Conservation (phyloP, 2,888 invertebrate species). For the Cheilosia vulpina region DNA sequence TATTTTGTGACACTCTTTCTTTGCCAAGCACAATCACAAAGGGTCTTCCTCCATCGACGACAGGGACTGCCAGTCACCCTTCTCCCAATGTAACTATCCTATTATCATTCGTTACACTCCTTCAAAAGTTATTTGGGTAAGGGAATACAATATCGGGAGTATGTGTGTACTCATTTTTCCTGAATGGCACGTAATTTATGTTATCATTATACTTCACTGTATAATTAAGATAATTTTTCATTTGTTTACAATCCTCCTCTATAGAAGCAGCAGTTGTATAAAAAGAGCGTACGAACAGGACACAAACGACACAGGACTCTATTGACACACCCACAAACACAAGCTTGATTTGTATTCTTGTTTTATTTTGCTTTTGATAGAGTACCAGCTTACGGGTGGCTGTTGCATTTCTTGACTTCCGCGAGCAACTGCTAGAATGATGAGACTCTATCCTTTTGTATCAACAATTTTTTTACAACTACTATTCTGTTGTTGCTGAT, state of each 20-base stretch:
- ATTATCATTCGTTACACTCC: slow-evolving; percentile 64
- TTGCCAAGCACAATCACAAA: slow-evolving; percentile 35
- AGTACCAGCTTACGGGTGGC: slow-evolving; percentile 12
- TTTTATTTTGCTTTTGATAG: background rate
- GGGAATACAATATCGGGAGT: background rate
- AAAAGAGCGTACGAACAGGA: slow-evolving; percentile 22
- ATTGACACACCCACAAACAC: slow-evolving; percentile 35
- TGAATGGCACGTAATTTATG: slow-evolving; percentile 69
- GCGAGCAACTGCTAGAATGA: slow-evolving; percentile 7
- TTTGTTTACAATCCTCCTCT: slow-evolving; percentile 51
- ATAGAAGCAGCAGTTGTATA: slow-evolving; percentile 2
- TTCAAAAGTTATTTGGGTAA: slow-evolving; percentile 29
- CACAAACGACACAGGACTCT: slow-evolving; percentile 11
- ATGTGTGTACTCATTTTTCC: slow-evolving; percentile 39
- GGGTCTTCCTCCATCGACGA: slow-evolving; percentile 39
- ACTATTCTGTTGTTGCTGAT: background rate
- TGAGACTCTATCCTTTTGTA: slow-evolving; percentile 31
- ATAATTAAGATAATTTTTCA: slow-evolving; percentile 73
- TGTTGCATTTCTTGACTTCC: slow-evolving; percentile 39
- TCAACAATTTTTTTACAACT: slow-evolving; percentile 22
- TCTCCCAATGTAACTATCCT: slow-evolving; percentile 38
- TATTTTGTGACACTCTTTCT: slow-evolving; percentile 18
- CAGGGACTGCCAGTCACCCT: slow-evolving; percentile 17
- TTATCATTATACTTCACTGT: slow-evolving; percentile 65
- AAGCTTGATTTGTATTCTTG: background rate